A percentile compares a stretch with the other conserved stretches of the same genome.
These are phyloP conservation scores for Drosophila malerkotliana DNA, from an alignment of 1,140 invertebrate species.

Conservation along the genomic window DNA sequence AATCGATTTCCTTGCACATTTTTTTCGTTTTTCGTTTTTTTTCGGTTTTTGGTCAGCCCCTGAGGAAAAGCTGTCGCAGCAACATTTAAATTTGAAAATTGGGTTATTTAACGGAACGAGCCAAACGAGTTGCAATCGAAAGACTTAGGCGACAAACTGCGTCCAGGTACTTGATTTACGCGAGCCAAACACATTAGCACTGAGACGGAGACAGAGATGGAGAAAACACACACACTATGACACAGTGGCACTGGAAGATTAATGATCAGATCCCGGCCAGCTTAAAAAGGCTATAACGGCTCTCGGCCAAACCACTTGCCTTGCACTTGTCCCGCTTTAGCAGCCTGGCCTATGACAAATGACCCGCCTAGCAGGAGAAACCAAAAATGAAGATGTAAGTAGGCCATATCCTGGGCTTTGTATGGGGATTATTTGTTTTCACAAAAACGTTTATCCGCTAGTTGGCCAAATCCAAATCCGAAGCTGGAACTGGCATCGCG, in stretches of 20 bases:
- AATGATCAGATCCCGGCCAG: conserved; percentile 35
- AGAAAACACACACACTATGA: neutral
- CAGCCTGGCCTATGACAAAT: conserved; percentile 16
- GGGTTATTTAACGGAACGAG: conserved; percentile 82
- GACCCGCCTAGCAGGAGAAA: neutral
- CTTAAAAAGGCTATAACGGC: conserved; percentile 56
- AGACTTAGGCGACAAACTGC: conserved; percentile 65
- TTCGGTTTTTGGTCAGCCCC: conserved; percentile 29
- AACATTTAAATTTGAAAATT: conserved; percentile 65
- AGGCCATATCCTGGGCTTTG: conserved; percentile 23
- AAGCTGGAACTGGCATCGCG: conserved; percentile 47
- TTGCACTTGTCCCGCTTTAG: conserved; percentile 61
- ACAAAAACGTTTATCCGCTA: neutral
- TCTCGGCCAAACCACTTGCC: conserved; percentile 53
- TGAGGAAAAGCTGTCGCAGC: conserved; percentile 57
- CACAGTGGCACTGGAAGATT: conserved; percentile 14
- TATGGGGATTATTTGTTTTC: conserved; percentile 14
- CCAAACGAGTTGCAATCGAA: conserved; percentile 52
- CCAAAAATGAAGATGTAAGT: neutral
- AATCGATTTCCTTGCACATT: conserved; percentile 48
- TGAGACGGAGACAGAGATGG: neutral
- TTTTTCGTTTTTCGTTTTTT: conserved; percentile 22
- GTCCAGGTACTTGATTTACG: conserved; percentile 44
- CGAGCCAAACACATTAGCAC: conserved; percentile 38
- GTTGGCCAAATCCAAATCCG: neutral